These are phyloP conservation scores for Ariolimax columbianus DNA, from an alignment of 2,888 invertebrate species.

Conservation along the genomic window DNA sequence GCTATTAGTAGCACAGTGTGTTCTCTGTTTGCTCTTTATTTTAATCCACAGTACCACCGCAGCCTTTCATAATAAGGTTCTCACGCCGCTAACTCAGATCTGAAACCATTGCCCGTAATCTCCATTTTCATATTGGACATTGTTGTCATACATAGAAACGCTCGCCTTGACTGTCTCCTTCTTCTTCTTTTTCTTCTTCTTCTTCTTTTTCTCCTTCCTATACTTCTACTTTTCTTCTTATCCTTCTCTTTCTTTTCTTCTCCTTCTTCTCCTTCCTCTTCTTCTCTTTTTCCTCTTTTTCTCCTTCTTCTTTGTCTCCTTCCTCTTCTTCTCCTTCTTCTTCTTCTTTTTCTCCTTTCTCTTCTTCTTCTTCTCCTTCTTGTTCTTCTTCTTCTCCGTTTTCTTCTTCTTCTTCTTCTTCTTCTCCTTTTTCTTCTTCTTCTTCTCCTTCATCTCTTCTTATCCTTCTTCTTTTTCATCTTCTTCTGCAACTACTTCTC, in stretches of 20 bases:
- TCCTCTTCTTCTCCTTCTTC: slow-evolving; percentile 15
- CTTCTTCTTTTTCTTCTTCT: slow-evolving; percentile 43
- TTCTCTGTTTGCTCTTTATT: no score
- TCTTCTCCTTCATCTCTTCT: not conserved
- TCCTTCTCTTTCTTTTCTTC: no score
- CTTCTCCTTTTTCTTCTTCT: not conserved
- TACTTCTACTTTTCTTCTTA: slow-evolving; percentile 43
- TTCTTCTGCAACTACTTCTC: not conserved
- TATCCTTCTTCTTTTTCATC: slow-evolving; percentile 21
- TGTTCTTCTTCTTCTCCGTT: no score
- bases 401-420: slow-evolving; percentile 41
- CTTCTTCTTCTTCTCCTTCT: not conserved
- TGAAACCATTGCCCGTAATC: no score
- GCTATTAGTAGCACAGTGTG: no score
- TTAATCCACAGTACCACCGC: no score
- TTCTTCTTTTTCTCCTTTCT: slow-evolving; percentile 43
- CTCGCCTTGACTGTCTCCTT: no score
- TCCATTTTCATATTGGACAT: no score
- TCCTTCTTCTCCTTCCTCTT: slow-evolving; percentile 33
- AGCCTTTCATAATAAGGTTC: no score
- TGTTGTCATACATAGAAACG: no score
- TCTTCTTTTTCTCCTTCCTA: slow-evolving; percentile 41
- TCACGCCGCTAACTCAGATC: no score
- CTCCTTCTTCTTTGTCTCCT: slow-evolving; percentile 14
- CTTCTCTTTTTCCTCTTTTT: slow-evolving; percentile 34